Evolutionary conservation across 2,113 vertebrate genomes (phyloP), one percentile per base, ranked within the genome.

Genomic region (Geococcyx californianus): DNA sequence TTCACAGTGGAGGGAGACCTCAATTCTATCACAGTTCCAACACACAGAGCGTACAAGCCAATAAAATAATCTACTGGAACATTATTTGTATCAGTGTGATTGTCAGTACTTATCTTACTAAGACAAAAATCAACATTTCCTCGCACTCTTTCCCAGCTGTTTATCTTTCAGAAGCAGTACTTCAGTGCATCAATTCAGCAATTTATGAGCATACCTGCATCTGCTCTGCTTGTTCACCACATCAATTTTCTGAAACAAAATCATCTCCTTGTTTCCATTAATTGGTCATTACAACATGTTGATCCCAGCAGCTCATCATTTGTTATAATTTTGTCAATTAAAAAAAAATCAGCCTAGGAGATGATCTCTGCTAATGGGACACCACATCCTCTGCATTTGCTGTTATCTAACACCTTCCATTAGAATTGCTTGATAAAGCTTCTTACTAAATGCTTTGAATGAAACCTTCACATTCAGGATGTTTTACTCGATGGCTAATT

Each of bases 171-270:
- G 93, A 55, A 85, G 51, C 72, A 74, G 52, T 28, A 70, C 14
- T 77, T 81, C 75, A 84, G 19, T 23, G 11, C 92, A 92, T 55
- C 73, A 81, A 87, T 75, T 92, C 10, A 64, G 77, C 60, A 59
- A 70, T 89, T 86, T 64, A 78, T 68, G 51, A 97, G 60, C 81
- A 74, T 91, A 89, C 76, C 77, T 89, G 49, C 77, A 81, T 82
- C 87, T 94, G 93, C 62, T 94, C 77, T 9, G 4, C 18, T 45
- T 72, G 86, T 81, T 94, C 87, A 74, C 64, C 62, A 64, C 62
- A 89, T 84, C 80, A 80, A 49, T 89, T 89, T 82, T 87, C 89
- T 78, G 76, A 92, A 90, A 89, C 10, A 20, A 87, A 94, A 94
- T 36, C 64, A 89, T 68, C 90, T 83, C 36, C 56, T 82, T 78